These are phyloP conservation scores for Spilogale gracilis DNA, from an alignment of 2,113 vertebrate genomes.

Conservation along the genomic window DNA sequence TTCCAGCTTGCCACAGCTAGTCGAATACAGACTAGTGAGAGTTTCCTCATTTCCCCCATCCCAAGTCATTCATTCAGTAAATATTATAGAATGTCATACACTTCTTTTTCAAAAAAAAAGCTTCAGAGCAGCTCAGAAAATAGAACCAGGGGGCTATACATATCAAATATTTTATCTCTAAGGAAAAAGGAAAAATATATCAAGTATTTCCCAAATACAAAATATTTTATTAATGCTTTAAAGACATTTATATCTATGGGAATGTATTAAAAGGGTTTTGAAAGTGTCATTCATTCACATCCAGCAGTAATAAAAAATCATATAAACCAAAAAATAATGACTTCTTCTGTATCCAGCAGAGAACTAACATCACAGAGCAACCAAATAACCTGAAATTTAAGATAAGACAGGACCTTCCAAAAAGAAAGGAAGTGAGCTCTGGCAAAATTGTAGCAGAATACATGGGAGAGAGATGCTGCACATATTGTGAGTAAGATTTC, in stretches of 20 bases:
- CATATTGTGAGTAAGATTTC: background rate
- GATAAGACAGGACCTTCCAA: background rate
- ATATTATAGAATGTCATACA: background rate
- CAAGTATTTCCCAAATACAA: background rate
- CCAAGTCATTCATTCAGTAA: conserved; percentile 34
- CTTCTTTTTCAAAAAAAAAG: background rate
- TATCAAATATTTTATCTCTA: conserved; percentile 3
- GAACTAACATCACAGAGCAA: background rate
- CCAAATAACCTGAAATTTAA: background rate
- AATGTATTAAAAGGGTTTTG: background rate
- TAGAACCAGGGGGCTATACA: background rate
- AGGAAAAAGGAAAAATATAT: background rate
- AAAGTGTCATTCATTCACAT: background rate
- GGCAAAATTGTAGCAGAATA: background rate
- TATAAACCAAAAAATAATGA: background rate
- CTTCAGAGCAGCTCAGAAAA: background rate
- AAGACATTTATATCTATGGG: background rate
- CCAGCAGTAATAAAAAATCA: conserved; percentile 6
- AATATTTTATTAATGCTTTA: conserved; percentile 39
- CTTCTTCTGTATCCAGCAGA: background rate
- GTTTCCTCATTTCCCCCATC: background rate
- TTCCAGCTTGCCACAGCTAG: conserved; percentile 7
- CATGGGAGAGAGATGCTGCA: background rate
- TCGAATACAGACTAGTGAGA: conserved; percentile 4
- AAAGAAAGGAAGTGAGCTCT: background rate